Evolutionary conservation across 2,797 vertebrate species (phyloP).

Genomic region (Vireo griseus): DNA sequence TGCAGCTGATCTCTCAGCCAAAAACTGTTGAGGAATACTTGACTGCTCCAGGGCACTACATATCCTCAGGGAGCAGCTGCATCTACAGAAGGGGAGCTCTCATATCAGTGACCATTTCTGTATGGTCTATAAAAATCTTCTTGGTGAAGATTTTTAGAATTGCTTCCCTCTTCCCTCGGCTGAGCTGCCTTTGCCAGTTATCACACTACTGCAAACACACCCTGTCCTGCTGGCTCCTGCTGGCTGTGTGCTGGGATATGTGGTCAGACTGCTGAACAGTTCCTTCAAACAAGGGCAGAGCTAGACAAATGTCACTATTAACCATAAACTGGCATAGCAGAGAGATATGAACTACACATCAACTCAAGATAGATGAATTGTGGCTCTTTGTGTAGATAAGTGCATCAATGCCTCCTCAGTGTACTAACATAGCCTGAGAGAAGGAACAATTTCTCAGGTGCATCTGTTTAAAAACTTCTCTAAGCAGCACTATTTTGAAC

Average conservation of each 20-base stretch:
- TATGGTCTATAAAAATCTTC: too few species aligned
- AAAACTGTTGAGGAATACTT: neutral
- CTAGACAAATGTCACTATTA: neutral
- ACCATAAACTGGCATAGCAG: neutral
- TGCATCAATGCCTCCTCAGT: neutral
- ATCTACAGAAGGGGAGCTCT: neutral
- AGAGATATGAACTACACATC: neutral
- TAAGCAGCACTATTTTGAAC: neutral
- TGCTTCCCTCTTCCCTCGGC: neutral
- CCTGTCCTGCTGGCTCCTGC: neutral
- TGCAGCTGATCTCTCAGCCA: neutral
- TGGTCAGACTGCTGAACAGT: neutral
- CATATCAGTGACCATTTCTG: neutral
- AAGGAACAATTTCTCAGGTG: neutral
- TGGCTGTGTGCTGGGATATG: neutral
- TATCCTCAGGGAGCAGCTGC: neutral
- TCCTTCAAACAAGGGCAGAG: neutral
- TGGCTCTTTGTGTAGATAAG: neutral
- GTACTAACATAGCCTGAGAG: neutral
- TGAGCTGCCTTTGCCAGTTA: neutral
- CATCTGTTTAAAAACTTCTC: neutral
- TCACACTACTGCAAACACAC: rapidly evolving
- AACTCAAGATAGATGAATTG: neutral
- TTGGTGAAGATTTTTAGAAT: neutral
- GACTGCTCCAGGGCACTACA: neutral